Conservation (phyloP, 2,113 vertebrate genomes). For the Ellobius talpinus region DNA sequence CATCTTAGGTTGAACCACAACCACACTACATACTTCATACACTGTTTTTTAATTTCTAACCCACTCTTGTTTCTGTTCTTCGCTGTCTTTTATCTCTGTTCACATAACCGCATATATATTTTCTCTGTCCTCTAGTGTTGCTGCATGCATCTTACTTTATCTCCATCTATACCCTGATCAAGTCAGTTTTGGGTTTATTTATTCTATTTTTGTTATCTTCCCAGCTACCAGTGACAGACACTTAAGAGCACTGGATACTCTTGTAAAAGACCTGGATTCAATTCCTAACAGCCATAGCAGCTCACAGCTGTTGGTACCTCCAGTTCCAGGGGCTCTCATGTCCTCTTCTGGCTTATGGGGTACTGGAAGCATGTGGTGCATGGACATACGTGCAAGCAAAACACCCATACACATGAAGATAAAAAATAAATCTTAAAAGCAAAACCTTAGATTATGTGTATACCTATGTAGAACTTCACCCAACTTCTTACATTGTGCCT, state of each 20-base stretch:
- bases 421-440: not conserved
- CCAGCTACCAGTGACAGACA: not conserved
- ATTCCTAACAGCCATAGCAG: not conserved
- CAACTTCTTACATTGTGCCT: not conserved
- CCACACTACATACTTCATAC: not conserved
- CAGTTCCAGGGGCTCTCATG: not conserved
- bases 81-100: not conserved
- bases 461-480: conserved; percentile 10
- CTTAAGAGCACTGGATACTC: not conserved
- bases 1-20: not conserved
- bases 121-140: not conserved
- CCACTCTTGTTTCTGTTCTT: not conserved
- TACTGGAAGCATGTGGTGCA: not conserved
- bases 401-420: not conserved
- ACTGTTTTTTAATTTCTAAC: not conserved
- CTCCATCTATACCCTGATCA: not conserved
- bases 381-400: not conserved
- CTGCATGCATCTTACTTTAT: not conserved
- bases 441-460: not conserved
- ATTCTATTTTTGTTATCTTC: not conserved
- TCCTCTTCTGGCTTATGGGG: not conserved
- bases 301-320: not conserved
- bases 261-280: not conserved
- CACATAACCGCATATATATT: not conserved
- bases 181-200: not conserved